Base-by-base conservation (phyloP, 2,113 vertebrate genomes). In the western clawed frog (Xenopus tropicalis) region DNA sequence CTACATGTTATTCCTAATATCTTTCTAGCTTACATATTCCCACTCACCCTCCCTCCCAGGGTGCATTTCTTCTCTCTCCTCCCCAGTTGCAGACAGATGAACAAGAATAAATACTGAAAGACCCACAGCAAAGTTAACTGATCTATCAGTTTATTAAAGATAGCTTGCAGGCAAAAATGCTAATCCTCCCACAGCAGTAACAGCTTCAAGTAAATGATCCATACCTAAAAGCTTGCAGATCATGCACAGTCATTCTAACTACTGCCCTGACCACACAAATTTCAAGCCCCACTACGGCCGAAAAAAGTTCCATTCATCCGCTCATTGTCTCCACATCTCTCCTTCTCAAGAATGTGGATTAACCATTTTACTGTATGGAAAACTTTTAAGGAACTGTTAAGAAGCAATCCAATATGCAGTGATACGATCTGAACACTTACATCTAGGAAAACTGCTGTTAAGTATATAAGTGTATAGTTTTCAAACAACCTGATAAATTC, bases 161-260 rank as follows among this genome's bases (percentile, higher is more conserved):
- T 75, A 80, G 78, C 80, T 82, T 66, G 72, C 70, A 81, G 78
- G 80, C 77, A 78, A 80, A 74, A 85, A 78, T 51, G 59, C 78
- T 83, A 80, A 83, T 80, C 78, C 80, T 77, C 82, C 76, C 0
- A 17, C 56, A 29, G 56, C 63, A 0, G 58, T 81, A 76, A 80
- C 73, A 79, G 80, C 82, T 76, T 78, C 74, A 70, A 80, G 62
- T 68, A 86, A 83, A 85, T 81, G 81, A 86, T 69, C 78, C 80
- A 63, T 80, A 71, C 62, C 79, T 81, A 82, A 83, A 81, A 81
- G 72, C 74, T 75, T 77, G 68, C 70, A 6, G 11, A 21, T 62
- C 74, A 66, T 10, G 22, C 69, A 78, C 79, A 61, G 77, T 72
- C 0, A 78, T 78, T 69, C 77, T 44, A 67, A 83, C 74, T 63